Base-by-base conservation (phyloP, 2,888 invertebrate species). In the Mythimna ferrago region DNA sequence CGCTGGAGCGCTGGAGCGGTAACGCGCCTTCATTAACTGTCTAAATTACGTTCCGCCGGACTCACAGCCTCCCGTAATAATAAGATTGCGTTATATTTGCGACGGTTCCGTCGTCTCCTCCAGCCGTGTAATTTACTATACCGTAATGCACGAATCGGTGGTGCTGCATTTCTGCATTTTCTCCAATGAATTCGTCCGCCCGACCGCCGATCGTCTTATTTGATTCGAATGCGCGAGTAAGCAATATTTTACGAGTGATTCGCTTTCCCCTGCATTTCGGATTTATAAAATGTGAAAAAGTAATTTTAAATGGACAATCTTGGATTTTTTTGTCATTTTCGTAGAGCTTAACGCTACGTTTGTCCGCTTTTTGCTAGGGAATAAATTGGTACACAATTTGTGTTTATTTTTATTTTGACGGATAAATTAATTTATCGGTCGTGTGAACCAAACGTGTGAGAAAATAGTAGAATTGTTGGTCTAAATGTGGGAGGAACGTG, bases 11-110 rank as follows among this genome's bases (percentile, higher is more conserved):
- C 67, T 61, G n/a, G 60, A 64, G 64, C 75, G 68, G 74, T 72
- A 77, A 81, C 82, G 77, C 66, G 73, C 82, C 78, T 80, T 85
- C 82, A 87, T 87, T 86, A 87, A 83, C 84, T 78, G 78, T 84
- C 80, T 82, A 77, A 83, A 87, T 85, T 83, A 84, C 74, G 71
- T 71, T 73, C 78, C 76, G 70, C 63, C 71, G 74, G 63, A 82
- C 78, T 77, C 73, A 63, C 68, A 32, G 63, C 77, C 73, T 73
- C 70, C 63, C 71, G 57, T 71, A 73, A 67, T 84, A 84, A 84
- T 81, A 80, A 72, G 72, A 83, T 72, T 57, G 57, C 48, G 32
- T 57, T 72, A 57, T 73, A 57, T 72, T 84, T 76, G 73, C 73
- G 74, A 78, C 66, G 69, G 56, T 68, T 71, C 70, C 61, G 19